phyloP scores from a whole-genome alignment of 2,888 invertebrate species.

The Platerodrilus igneus region DNA sequence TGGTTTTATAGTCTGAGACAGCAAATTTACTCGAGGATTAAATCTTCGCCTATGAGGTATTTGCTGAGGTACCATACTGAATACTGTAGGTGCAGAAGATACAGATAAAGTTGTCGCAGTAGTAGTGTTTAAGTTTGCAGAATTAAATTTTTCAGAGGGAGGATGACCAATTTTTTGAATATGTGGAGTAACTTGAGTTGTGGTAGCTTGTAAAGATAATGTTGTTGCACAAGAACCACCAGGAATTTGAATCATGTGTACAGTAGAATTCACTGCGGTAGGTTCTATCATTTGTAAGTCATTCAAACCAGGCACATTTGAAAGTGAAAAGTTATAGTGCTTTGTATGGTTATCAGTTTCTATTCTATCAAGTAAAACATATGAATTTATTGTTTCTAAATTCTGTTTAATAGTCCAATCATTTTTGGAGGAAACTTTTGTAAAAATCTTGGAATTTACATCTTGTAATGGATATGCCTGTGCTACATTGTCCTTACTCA shows the following conservation, averaged over 20 bases:
- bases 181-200: conserved; percentile 49
- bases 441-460: conserved; percentile 12
- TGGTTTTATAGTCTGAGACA: too few species aligned
- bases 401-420: too few species aligned
- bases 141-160: conserved; percentile 36
- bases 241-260: conserved; percentile 46
- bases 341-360: conserved; percentile 28
- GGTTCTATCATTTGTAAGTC: conserved; percentile 59
- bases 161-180: conserved; percentile 50
- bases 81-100: neutral
- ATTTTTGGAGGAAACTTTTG: conserved; percentile 9
- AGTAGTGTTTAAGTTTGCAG: conserved; percentile 19
- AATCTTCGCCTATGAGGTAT: too few species aligned
- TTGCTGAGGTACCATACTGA: too few species aligned
- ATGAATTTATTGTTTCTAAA: conserved; percentile 25
- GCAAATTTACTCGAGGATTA: too few species aligned
- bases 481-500: too few species aligned
- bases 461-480: conserved; percentile 31
- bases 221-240: conserved; percentile 36
- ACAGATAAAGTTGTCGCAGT: conserved; percentile 22
- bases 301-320: conserved; percentile 55
- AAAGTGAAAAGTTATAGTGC: conserved; percentile 43
- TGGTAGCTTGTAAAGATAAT: conserved; percentile 37
- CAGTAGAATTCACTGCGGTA: conserved; percentile 42
- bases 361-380: conserved; percentile 30